phyloP scores from a whole-genome alignment of 1,140 invertebrate genomes.

The Macrostomum lignano region DNA sequence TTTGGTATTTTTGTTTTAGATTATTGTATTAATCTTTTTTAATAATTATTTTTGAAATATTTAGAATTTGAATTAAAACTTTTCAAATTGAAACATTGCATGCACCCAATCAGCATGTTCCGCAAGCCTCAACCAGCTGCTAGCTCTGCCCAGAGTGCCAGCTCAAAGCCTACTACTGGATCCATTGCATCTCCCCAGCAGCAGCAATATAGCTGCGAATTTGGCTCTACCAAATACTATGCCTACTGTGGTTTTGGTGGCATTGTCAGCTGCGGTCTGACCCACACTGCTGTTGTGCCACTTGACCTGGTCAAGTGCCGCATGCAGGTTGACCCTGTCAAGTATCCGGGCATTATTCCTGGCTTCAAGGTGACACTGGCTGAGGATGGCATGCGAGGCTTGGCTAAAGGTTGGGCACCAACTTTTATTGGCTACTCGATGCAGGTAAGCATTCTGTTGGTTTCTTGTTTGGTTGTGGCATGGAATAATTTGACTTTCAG shows the following conservation, averaged over 20 bases:
- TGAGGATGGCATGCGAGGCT: conserved; percentile 59
- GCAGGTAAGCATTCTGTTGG: too few species aligned
- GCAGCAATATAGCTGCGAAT: conserved; percentile 42
- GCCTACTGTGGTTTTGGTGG: conserved; percentile 70
- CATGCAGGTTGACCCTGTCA: conserved; percentile 46
- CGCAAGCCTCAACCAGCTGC: too few species aligned
- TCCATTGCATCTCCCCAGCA: not conserved
- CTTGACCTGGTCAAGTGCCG: conserved; percentile 93
- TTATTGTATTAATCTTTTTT: too few species aligned
- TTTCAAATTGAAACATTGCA: too few species aligned
- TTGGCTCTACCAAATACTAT: conserved; percentile 70
- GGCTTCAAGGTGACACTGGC: conserved; percentile 36
- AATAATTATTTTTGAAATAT: too few species aligned
- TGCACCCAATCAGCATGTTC: too few species aligned
- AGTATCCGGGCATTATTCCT: conserved; percentile 43
- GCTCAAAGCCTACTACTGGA: too few species aligned
- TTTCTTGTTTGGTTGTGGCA: too few species aligned
- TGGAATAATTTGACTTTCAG: too few species aligned
- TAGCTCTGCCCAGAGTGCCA: too few species aligned
- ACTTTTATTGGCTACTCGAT: conserved; percentile 87
- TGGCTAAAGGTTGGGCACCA: conserved; percentile 87
- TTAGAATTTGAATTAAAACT: too few species aligned
- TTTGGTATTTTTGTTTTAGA: too few species aligned
- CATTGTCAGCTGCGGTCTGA: conserved; percentile 72
- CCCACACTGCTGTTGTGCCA: conserved; percentile 55